These are phyloP conservation scores for Lepidurus packardi DNA, from an alignment of 1,140 invertebrate genomes.

Conservation along the genomic window DNA sequence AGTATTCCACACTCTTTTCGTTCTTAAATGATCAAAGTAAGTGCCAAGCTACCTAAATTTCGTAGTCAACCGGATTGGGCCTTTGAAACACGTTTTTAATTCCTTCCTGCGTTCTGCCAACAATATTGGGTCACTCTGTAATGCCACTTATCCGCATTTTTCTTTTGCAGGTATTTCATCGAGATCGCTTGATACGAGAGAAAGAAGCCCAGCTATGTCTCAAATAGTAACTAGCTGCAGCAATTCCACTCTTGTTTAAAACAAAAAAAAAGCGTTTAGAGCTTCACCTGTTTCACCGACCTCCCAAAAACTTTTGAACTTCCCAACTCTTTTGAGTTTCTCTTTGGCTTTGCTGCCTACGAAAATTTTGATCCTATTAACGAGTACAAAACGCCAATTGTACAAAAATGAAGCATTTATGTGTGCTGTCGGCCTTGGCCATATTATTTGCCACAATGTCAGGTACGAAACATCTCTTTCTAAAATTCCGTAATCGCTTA, in stretches of 20 bases:
- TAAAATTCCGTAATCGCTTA: not conserved
- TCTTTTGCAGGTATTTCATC: not conserved
- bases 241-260: not conserved
- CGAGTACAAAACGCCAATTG: conserved; percentile 21
- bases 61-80: not conserved
- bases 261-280: not conserved
- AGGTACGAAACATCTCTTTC: not conserved
- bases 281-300: not conserved
- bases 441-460: conserved; percentile 15
- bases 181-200: not conserved
- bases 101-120: not conserved
- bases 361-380: conserved; percentile 20
- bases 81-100: not conserved
- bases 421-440: conserved; percentile 10
- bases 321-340: not conserved
- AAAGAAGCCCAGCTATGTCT: conserved; percentile 8
- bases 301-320: not conserved
- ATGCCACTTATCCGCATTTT: not conserved
- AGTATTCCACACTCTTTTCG: not conserved
- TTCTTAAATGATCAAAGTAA: conserved; percentile 20
- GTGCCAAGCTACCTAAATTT: not conserved
- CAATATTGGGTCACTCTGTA: not conserved
- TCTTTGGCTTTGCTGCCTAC: conserved; percentile 18
- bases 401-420: conserved; percentile 20
- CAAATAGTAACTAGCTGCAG: conserved; percentile 15